phyloP scores from a whole-genome alignment of 2,113 vertebrate genomes.

The Rhinolophus ferrumequinum region DNA sequence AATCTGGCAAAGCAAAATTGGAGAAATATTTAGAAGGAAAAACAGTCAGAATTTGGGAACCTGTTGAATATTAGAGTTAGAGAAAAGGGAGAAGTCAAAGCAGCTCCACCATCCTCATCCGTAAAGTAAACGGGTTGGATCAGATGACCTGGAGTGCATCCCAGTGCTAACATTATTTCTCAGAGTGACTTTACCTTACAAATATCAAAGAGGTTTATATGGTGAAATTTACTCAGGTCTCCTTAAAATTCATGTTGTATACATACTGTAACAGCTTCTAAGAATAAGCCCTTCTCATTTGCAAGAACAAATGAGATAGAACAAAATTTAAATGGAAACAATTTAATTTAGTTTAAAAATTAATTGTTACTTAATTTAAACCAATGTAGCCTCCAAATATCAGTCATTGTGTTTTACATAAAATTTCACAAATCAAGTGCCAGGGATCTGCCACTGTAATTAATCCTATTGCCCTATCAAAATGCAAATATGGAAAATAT shows the following conservation, averaged over 20 bases:
- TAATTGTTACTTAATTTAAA: neutral
- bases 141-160: neutral
- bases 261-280: neutral
- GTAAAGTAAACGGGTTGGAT: neutral
- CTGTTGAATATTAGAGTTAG: neutral
- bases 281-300: neutral
- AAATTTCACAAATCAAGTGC: neutral
- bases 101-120: neutral
- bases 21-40: neutral
- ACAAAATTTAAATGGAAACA: neutral
- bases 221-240: constrained; percentile 54
- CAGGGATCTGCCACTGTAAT: neutral
- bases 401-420: neutral
- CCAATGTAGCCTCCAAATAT: neutral
- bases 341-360: neutral
- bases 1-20: neutral
- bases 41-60: neutral
- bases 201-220: constrained; percentile 40
- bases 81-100: neutral
- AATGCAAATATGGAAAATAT: neutral
- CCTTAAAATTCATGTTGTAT: neutral
- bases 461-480: neutral
- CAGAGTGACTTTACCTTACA: neutral
- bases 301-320: neutral
- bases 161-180: neutral